Evolutionary conservation across 23 tunicate species (phyloP).

Genomic region (Diplosoma virens): DNA sequence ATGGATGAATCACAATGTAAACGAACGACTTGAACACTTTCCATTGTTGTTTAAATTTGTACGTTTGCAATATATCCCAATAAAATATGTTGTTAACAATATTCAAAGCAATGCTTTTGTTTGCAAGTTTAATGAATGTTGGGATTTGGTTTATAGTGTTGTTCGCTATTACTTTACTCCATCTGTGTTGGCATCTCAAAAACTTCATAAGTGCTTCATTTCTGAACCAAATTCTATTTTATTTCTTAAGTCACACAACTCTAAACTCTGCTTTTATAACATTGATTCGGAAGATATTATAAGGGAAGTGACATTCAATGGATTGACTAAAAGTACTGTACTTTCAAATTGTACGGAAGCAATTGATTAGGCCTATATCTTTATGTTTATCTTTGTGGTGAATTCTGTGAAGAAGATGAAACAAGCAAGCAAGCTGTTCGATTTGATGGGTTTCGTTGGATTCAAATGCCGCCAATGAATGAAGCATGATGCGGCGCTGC

Average conservation of each 20-base stretch:
- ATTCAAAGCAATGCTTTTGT: neutral
- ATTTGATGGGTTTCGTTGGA: neutral
- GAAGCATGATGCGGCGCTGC: neutral
- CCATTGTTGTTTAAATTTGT: neutral
- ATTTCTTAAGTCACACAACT: neutral
- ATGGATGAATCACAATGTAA: neutral
- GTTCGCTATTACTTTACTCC: neutral
- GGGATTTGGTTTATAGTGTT: neutral
- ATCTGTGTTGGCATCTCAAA: neutral
- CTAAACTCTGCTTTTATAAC: neutral
- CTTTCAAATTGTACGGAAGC: neutral
- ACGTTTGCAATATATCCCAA: neutral
- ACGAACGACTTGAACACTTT: neutral
- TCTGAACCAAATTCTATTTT: neutral
- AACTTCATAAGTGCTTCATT: neutral
- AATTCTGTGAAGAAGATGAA: neutral
- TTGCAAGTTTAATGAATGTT: neutral
- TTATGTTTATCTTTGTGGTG: neutral
- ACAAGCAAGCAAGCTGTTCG: neutral
- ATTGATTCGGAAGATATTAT: neutral
- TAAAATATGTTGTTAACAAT: neutral
- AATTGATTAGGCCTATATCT: neutral
- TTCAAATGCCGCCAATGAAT: neutral
- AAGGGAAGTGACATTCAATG: neutral
- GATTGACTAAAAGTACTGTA: neutral